Evolutionary conservation across 35 echinoderm and acorn worm species (phyloP).

Genomic region (Amphiura filiformis): DNA sequence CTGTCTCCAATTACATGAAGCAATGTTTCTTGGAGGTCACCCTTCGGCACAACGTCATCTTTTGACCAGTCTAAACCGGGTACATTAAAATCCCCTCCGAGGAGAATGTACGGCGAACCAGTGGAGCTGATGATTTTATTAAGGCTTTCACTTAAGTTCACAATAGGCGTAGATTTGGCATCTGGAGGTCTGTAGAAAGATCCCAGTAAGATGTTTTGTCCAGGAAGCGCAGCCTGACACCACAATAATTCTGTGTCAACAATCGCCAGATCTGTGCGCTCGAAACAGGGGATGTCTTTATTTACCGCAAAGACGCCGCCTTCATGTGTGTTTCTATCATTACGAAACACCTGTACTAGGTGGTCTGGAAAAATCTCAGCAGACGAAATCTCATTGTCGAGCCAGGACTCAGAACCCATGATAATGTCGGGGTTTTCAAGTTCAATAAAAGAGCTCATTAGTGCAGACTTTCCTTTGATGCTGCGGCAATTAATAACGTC

Average conservation of each 20-base stretch:
- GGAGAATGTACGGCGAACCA: no score
- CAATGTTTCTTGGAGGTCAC: no score
- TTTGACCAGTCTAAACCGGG: no score
- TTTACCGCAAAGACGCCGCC: background rate
- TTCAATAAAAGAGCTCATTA: background rate
- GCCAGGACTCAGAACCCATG: background rate
- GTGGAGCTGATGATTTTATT: no score
- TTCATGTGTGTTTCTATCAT: background rate
- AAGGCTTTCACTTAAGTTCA: no score
- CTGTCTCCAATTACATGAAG: no score
- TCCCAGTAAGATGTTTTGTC: no score
- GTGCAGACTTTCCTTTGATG: background rate
- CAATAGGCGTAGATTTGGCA: no score
- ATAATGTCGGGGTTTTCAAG: background rate
- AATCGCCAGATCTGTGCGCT: background rate
- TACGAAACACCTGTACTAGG: background rate
- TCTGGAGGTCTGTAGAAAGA: no score
- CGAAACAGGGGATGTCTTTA: slow-evolving; percentile 16
- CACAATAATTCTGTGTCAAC: background rate
- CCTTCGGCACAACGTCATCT: no score
- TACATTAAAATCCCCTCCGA: no score
- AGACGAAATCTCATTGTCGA: background rate
- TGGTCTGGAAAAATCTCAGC: background rate
- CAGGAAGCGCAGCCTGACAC: background rate
- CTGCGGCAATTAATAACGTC: background rate